These are phyloP conservation scores for Oryzias celebensis DNA, from an alignment of 2,113 vertebrate genomes.

Conservation along the genomic window DNA sequence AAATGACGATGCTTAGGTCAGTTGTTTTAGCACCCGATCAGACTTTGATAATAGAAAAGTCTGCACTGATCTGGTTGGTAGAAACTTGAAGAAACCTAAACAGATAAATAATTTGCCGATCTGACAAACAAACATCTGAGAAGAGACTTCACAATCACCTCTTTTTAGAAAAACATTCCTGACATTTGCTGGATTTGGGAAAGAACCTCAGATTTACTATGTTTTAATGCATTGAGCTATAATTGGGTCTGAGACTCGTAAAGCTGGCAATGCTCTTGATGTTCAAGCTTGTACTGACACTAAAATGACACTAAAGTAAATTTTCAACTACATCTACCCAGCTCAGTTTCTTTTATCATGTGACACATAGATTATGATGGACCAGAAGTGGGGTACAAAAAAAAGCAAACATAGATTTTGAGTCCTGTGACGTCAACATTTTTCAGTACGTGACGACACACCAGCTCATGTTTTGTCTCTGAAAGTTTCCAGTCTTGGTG, in stretches of 20 bases:
- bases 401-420: constrained; percentile 29
- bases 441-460: constrained; percentile 22
- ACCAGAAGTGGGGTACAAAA: constrained; percentile 15
- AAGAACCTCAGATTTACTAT: background rate
- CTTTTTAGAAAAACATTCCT: too few relatives aligned
- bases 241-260: background rate
- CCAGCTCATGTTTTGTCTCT: background rate
- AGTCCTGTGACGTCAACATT: constrained; percentile 23
- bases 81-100: too few relatives aligned
- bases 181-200: background rate
- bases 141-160: too few relatives aligned
- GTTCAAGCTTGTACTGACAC: background rate
- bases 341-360: constrained; percentile 1
- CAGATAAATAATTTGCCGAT: too few relatives aligned
- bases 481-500: constrained; percentile 16
- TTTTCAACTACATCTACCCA: constrained; percentile 6
- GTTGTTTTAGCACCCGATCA: too few relatives aligned
- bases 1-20: too few relatives aligned
- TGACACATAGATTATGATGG: constrained; percentile 5
- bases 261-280: constrained; percentile 5
- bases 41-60: too few relatives aligned
- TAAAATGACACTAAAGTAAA: constrained; percentile 3
- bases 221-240: background rate
- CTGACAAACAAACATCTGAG: too few relatives aligned
- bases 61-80: too few relatives aligned